These are phyloP conservation scores for Agapostemon virescens DNA, from an alignment of 2,888 invertebrate species.

Conservation along the genomic window DNA sequence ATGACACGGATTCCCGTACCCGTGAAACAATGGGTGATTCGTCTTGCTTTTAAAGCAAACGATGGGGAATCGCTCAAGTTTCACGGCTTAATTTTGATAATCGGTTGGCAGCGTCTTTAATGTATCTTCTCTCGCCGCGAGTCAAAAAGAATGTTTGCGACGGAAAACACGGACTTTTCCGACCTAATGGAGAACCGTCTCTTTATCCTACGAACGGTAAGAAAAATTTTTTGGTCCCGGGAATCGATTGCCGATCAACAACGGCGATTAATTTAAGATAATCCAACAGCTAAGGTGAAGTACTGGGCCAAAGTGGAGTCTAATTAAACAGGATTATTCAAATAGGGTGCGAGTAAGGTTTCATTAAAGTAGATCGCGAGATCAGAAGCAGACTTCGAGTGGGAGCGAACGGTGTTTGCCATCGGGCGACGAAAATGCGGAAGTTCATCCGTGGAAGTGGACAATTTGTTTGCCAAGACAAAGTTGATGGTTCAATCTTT, in stretches of 20 bases:
- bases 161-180: neutral
- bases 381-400: neutral
- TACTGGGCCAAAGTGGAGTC: constrained; percentile 56
- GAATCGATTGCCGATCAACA: neutral
- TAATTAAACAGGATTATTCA: constrained; percentile 68
- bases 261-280: constrained; percentile 35
- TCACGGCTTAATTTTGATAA: neutral
- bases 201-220: neutral
- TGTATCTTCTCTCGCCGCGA: neutral
- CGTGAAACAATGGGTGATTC: constrained; percentile 3
- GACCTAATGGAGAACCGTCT: neutral
- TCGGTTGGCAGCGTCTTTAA: constrained; percentile 2
- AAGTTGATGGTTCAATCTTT: neutral
- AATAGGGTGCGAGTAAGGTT: constrained; percentile 68
- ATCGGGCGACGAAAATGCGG: neutral
- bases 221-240: constrained; percentile 5
- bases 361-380: constrained; percentile 57
- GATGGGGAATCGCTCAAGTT: constrained; percentile 13
- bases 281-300: constrained; percentile 40
- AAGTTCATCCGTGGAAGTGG: neutral
- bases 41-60: constrained; percentile 23
- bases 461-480: neutral
- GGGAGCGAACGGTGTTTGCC: neutral
- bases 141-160: neutral
- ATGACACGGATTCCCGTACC: constrained; percentile 15